Percentiles rank a stretch among this genome's conserved stretches.
Conservation (phyloP, 2,113 vertebrate species). For the Oriolus oriolus region DNA sequence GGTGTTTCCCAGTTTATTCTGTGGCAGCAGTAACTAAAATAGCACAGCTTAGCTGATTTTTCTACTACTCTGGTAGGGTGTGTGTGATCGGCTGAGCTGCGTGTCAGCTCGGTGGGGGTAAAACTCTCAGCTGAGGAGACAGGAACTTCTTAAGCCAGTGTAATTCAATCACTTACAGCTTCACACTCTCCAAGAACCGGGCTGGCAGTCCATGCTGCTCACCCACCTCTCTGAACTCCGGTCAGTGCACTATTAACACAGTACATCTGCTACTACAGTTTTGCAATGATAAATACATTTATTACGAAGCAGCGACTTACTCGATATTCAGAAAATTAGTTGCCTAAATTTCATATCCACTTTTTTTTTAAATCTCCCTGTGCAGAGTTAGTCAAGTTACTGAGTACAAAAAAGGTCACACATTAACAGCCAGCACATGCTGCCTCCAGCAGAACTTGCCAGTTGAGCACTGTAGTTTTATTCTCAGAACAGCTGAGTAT, state of each 20-base stretch:
- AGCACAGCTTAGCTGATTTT: not conserved
- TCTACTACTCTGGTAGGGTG: not conserved
- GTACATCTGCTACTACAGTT: not conserved
- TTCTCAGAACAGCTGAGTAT: conserved; percentile 63
- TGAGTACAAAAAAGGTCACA: conserved; percentile 47
- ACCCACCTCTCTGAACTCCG: not conserved
- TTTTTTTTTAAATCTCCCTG: not conserved
- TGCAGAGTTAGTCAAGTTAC: not conserved
- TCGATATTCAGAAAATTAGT: not conserved
- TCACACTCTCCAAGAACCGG: not conserved
- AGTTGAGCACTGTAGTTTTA: conserved; percentile 49
- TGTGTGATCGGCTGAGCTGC: not conserved
- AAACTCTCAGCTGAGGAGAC: not conserved
- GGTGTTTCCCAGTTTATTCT: not conserved
- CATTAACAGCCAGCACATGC: conserved; percentile 22
- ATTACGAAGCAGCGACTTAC: not conserved
- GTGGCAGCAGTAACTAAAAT: not conserved
- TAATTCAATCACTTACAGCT: conserved; percentile 1
- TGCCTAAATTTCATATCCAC: not conserved
- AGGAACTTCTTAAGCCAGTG: conserved; percentile 6
- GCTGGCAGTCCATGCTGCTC: not conserved
- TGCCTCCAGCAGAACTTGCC: conserved; percentile 11
- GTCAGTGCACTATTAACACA: not conserved
- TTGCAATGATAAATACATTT: not conserved
- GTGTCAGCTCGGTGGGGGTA: not conserved